Evolutionary conservation across 53 echinoderm and acorn worm genomes (phyloP).

Genomic region (Paracentrotus lividus): DNA sequence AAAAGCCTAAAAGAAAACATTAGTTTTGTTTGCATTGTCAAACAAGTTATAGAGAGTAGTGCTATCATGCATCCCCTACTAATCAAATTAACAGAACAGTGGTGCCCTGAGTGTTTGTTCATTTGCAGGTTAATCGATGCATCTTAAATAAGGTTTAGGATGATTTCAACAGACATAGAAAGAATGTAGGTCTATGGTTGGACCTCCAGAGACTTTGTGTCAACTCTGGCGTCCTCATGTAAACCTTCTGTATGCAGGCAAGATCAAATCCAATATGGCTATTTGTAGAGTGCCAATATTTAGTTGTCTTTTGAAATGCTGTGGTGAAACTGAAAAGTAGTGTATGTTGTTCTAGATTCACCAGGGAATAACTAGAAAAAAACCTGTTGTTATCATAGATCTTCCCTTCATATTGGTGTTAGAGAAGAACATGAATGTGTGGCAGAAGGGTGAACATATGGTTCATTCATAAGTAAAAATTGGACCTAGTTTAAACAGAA

Average conservation of each 20-base stretch:
- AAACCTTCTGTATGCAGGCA: not conserved
- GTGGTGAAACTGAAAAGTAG: too few species aligned
- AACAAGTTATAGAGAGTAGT: conserved; percentile 16
- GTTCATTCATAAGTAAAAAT: too few species aligned
- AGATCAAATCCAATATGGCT: too few species aligned
- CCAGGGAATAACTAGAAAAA: too few species aligned
- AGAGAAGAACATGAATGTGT: too few species aligned
- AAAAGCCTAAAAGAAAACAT: conserved; percentile 20
- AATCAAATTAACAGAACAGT: conserved; percentile 44
- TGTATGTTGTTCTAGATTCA: too few species aligned
- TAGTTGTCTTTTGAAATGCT: too few species aligned
- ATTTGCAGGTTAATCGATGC: conserved; percentile 33
- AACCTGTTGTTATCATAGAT: too few species aligned
- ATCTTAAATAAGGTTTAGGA: conserved; percentile 22
- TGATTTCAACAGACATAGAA: conserved; percentile 35
- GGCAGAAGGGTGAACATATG: too few species aligned
- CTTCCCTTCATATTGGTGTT: too few species aligned
- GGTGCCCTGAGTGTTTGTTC: not conserved
- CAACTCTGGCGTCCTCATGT: not conserved
- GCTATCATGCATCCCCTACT: not conserved
- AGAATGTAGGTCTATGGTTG: conserved; percentile 36
- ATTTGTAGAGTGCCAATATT: too few species aligned
- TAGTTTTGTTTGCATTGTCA: not conserved
- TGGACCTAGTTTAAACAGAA: too few species aligned
- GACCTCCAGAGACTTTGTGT: not conserved